Evolutionary conservation across 2,888 invertebrate genomes (phyloP), one percentile per base, ranked within the genome.

Genomic region (Agrenia bidenticulata): DNA sequence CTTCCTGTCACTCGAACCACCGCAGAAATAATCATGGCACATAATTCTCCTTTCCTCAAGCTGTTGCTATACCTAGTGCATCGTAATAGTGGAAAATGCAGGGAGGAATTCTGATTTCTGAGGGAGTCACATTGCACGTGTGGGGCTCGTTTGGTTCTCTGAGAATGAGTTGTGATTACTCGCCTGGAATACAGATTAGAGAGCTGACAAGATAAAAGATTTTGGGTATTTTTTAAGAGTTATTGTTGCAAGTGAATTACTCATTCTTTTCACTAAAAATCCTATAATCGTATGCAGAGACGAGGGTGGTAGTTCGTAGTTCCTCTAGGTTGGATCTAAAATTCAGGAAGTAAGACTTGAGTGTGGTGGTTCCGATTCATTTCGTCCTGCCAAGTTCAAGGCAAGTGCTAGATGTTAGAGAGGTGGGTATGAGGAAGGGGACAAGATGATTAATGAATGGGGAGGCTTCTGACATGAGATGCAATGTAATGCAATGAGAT

Each of bases 401-500:
- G 45, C 39, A 45, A 15, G 9, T 24, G 32, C 4, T 23, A 53
- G 11, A 13, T 53, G 23, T 21, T 15, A 53, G 53, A 21, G 23
- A 53, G 15, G 19, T 4, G 24, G 53, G 4, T 17, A n/a, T n/a
- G n/a, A n/a, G n/a, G 11, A 23, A 23, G 23, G 37, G 51, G 39
- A 24, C 53, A 41, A 4, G 9, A 45, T 45, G 45, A 45, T 45
- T 45, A 45, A 45, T 45, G 45, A 45, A 5, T 45, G 15, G 45
- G 19, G 45, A 45, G 19, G n/a, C 45, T 45, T 45, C n/a, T 45
- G 45, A 45, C 45, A 45, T 45, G 45, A 15, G 19, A 15, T 37
- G 63, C 26, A 49, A n/a, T 54, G 41, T 41, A 49, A 63, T 32
- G 53, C 53, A 58, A 57, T 32, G 53, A 54, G 58, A 62, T 58